Evolutionary conservation across 2,113 vertebrate genomes (phyloP), one percentile per base, ranked within the genome.

Genomic region (Eudorcas thomsonii): DNA sequence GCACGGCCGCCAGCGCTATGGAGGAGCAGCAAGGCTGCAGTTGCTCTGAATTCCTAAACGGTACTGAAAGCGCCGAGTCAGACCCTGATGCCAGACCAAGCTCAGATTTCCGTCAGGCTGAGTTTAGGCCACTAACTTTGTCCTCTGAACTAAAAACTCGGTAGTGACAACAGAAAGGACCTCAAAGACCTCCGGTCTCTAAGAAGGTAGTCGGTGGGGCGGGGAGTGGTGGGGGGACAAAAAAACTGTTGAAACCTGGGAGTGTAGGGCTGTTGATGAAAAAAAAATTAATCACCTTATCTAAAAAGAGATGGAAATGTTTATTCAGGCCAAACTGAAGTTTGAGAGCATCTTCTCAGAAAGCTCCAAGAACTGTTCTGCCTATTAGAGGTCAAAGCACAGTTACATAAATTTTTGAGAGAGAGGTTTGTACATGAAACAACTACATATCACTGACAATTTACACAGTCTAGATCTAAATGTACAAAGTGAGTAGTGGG

Each of bases 1-100:
- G 6, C 2, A 2, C 17, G 28, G 45, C 33, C 45, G 11, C 2
- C 28, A 5, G 28, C 0, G 15, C 15, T 30, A 6, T 6, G 45
- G 77, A 19, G 15, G 0, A 33, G 16, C 77, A 11, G 26, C 15
- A 11, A 7, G 3, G 8, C 77, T 11, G 15, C 14, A 17, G 4
- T 30, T 11, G 3, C 28, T 30, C 77, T 17, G 12, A 19, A 30
- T 50, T 17, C 45, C 77, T 19, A 50, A 80, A 80, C 19, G 77
- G 50, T 6, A 11, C 45, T 30, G 77, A 80, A 33, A 33, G 28
- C 1, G 8, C 15, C 6, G 15, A 19, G 8, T 80, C 77, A 50
- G 45, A 50, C 15, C 8, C 28, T 33, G 26, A 50, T 6, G 43
- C 26, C 45, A 33, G 43, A 30, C 26, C 43, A 48, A 48, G 77